Base-by-base conservation (phyloP, 2,888 invertebrate genomes). In the Synergus gifuensis region DNA sequence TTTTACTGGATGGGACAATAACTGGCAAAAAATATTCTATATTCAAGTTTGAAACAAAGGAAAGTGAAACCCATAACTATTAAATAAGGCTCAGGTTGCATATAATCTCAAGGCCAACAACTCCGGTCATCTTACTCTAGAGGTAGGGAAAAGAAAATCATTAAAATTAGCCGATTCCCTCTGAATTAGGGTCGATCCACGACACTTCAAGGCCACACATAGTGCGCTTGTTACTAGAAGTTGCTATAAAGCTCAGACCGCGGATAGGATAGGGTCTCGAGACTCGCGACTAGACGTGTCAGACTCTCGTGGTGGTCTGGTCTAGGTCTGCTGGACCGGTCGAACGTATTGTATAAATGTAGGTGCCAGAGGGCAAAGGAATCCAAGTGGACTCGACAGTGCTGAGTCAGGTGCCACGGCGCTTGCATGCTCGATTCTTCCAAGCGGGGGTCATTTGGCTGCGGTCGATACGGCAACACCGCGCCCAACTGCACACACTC, bases 381-480 rank as follows among this genome's bases (percentile, higher is more conserved):
- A 86, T 83, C 83, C 84, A 77, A 82, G 83, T 69, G 9, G 22
- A 46, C 49, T 44, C 28, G 44, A n/a, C 49, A 78, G 82, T 84
- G 89, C 87, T 86, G 89, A 89, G 86, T 88, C 88, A 88, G 84
- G 83, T 84, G 88, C 87, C 81, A 67, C 81, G 77, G 77, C 77
- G 79, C 66, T 77, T 76, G 67, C 66, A 78, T 82, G 80, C 78
- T 76, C 81, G 81, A 81, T 83, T 83, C 82, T 80, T 77, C 77
- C 66, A 77, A 76, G 66, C 76, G 79, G 73, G 62, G 49, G 86
- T 86, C 86, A 87, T 83, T 36, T 49, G 86, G 84, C 83, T 84
- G 86, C 89, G 91, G 90, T 91, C 92, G 91, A 91, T 91, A 92
- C 90, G 91, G 91, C 91, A 91, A 91, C 92, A 88, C 86, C 88